Conservation (phyloP, 2,113 vertebrate genomes). For the Choloepus hoffmanni region DNA sequence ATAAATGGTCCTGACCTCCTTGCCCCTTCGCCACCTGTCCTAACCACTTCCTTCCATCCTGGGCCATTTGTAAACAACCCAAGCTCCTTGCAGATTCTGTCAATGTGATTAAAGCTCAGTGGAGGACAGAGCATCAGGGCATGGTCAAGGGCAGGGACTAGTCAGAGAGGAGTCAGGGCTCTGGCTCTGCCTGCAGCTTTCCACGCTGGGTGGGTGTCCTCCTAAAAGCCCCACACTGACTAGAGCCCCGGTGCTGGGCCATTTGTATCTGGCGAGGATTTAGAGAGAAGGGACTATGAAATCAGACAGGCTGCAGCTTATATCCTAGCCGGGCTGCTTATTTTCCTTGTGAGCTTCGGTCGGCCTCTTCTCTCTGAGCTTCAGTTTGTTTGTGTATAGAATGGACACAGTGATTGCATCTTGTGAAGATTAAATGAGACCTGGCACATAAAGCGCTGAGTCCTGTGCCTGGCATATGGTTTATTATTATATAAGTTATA, state of each 20-base stretch:
- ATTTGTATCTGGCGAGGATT: neutral
- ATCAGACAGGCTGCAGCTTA: neutral
- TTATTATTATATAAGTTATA: neutral
- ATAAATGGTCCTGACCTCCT: neutral
- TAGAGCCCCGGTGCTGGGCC: neutral
- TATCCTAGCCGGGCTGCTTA: neutral
- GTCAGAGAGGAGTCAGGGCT: neutral
- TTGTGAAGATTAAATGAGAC: neutral
- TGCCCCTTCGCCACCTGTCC: neutral
- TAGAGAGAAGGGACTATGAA: neutral
- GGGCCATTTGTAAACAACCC: conserved; percentile 8
- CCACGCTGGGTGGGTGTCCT: neutral
- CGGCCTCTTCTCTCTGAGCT: neutral
- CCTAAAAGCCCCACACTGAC: neutral
- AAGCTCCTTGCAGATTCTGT: neutral
- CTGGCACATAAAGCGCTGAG: neutral
- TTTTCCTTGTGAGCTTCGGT: neutral
- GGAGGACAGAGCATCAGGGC: neutral
- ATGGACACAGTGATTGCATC: neutral
- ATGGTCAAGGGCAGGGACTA: neutral
- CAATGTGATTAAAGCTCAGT: neutral
- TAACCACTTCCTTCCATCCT: neutral
- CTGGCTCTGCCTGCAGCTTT: neutral
- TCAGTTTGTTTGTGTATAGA: neutral
- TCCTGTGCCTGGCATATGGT: neutral